Evolutionary conservation across 2,888 invertebrate genomes (phyloP).

Genomic region (Nomada flava): DNA sequence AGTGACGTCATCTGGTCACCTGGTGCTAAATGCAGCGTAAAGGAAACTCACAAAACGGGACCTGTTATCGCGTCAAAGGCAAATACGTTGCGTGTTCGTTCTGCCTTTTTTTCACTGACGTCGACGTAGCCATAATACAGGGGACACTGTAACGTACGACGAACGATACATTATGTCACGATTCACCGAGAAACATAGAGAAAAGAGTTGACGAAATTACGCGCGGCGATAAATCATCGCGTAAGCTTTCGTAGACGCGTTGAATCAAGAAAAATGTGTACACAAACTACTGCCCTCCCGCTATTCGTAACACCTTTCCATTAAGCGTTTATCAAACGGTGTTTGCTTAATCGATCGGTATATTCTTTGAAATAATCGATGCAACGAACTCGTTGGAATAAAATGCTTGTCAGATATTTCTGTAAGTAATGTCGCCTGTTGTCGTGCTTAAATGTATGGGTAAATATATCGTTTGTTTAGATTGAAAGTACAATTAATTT

Average conservation of each 20-base stretch:
- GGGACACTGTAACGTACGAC: slow-evolving; percentile 53
- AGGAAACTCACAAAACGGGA: background rate
- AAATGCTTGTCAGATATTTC: no score
- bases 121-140: slow-evolving; percentile 58
- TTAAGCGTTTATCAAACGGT: slow-evolving; percentile 21
- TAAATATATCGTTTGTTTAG: no score
- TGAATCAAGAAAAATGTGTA: slow-evolving; percentile 57
- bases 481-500: no score
- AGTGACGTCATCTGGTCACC: no score
- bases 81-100: slow-evolving; percentile 33
- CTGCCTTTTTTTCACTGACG: slow-evolving; percentile 3
- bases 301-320: slow-evolving; percentile 3
- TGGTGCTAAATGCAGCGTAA: background rate
- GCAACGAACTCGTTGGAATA: background rate
- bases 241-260: slow-evolving; percentile 46
- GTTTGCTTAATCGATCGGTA: background rate
- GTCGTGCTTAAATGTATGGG: no score
- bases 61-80: slow-evolving; percentile 5
- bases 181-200: slow-evolving; percentile 44
- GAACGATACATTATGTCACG: slow-evolving; percentile 64
- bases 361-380: background rate
- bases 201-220: slow-evolving; percentile 64
- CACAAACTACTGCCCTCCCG: slow-evolving; percentile 2
- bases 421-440: no score
- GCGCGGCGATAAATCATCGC: slow-evolving; percentile 59